phyloP scores from a whole-genome alignment of 2,113 vertebrate species.

The Cepphus grylle region DNA sequence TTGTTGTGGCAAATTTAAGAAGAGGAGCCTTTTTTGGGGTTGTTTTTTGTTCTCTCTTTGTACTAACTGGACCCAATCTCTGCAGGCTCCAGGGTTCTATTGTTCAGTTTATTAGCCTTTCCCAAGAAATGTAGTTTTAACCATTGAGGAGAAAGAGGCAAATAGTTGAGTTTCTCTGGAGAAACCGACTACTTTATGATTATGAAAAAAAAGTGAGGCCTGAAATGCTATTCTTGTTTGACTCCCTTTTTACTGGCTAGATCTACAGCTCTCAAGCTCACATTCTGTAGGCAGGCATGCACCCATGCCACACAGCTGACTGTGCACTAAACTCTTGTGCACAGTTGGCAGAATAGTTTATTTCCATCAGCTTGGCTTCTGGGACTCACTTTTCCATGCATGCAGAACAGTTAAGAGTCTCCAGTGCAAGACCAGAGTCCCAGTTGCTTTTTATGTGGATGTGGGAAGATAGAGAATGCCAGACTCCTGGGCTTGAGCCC shows the following conservation, averaged over 20 bases:
- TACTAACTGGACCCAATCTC: neutral
- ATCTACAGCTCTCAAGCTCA: neutral
- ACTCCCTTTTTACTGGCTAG: neutral
- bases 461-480: neutral
- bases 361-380: neutral
- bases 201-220: neutral
- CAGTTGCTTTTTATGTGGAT: constrained; percentile 10
- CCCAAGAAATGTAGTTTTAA: constrained; percentile 44
- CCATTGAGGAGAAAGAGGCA: constrained; percentile 8
- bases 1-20: constrained; percentile 19
- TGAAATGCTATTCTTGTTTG: neutral
- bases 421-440: neutral
- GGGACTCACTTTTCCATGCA: neutral
- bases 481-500: neutral
- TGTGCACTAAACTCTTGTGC: neutral
- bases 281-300: neutral
- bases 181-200: neutral
- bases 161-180: neutral
- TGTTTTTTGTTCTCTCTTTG: neutral
- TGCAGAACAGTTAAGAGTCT: neutral
- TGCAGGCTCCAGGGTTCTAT: constrained; percentile 38
- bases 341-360: neutral
- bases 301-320: neutral
- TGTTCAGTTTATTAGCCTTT: constrained; percentile 54
- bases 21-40: neutral